Base-by-base conservation (phyloP, 2,113 vertebrate species). In the Lepisosteus osseus region DNA sequence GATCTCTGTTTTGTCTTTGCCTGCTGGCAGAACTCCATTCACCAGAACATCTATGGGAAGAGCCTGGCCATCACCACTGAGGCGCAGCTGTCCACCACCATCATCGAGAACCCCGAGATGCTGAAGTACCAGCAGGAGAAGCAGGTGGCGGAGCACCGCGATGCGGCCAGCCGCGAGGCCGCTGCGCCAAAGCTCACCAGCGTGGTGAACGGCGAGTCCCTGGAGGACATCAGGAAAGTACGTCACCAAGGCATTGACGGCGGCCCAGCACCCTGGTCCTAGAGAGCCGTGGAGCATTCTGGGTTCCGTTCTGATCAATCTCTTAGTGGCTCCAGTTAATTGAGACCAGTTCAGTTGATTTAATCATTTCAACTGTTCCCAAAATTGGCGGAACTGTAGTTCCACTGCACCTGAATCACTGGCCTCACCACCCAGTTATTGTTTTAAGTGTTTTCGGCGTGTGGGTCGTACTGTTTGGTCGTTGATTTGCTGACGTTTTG, bases 21-120 rank as follows among this genome's bases (percentile, higher is more conserved):
- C n/a, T 76, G 2, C 65, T 0, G 65, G 40, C 79, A 99, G 97
- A 99, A 97, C 88, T 89, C 90, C 71, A 98, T 99, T 82, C 97
- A 98, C 75, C 95, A 97, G 81, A 98, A 96, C 82, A 99, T 97
- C 61, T 99, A 99, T 17, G 97, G 97, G 0, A 99, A 99, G 84
- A 99, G 97, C 74, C 89, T 99, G 74, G 96, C 96, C 1, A 97
- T 99, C 68, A 97, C 96, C 86, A 95, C 94, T 0, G 96, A 97
- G 81, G 88, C 94, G 2, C 97, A 99, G 84, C 88, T 99, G 14
- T 95, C 95, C 75, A 96, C 94, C 76, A 98, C 96, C 63, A 94
- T 99, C 76, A 99, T 99, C 3, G 97, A 99, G 88, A 98, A 98
- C 74, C 97, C 97, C 0, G 97, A 98, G 88, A 98, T 99, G 94